Conservation (phyloP, 2,113 vertebrate species). For the Nipponia nippon region DNA sequence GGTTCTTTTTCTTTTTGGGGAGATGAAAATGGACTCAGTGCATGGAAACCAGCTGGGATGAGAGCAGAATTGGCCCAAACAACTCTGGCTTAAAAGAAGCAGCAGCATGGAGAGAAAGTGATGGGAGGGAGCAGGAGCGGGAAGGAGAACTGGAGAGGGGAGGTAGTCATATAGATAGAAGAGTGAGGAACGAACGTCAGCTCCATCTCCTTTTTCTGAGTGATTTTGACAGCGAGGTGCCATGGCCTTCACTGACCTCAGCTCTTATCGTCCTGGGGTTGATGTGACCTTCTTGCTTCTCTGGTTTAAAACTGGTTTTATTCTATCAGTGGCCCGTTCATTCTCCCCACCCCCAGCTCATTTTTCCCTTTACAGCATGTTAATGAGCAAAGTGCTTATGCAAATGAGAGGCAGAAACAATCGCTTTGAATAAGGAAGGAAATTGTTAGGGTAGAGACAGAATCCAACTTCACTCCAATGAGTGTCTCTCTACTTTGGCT, state of each 20-base stretch:
- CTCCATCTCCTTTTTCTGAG: slow-evolving; percentile 26
- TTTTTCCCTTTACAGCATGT: slow-evolving; percentile 54
- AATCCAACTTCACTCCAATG: neutral
- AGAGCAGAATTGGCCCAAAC: neutral
- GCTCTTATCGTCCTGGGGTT: slow-evolving; percentile 19
- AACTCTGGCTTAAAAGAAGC: neutral
- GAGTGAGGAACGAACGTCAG: neutral
- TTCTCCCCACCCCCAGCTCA: neutral
- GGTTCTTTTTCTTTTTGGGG: neutral
- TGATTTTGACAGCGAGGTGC: neutral
- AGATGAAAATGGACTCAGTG: neutral
- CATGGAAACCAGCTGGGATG: neutral
- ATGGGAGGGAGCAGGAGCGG: neutral
- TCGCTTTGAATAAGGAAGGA: slow-evolving; percentile 14
- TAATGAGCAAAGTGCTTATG: slow-evolving; percentile 65
- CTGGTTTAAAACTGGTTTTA: slow-evolving; percentile 30
- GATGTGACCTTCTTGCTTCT: slow-evolving; percentile 39
- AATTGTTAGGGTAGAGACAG: slow-evolving; percentile 18
- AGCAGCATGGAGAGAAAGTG: neutral
- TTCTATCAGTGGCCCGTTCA: slow-evolving; percentile 20
- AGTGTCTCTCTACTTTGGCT: neutral
- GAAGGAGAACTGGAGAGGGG: neutral
- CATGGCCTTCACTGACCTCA: slow-evolving; percentile 2
- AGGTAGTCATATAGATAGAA: neutral
- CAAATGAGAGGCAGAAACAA: slow-evolving; percentile 60